A percentile compares a stretch with the other conserved stretches of the same genome.
Evolutionary conservation across 2,888 invertebrate genomes (phyloP).

Genomic region (Torymus tubicola): DNA sequence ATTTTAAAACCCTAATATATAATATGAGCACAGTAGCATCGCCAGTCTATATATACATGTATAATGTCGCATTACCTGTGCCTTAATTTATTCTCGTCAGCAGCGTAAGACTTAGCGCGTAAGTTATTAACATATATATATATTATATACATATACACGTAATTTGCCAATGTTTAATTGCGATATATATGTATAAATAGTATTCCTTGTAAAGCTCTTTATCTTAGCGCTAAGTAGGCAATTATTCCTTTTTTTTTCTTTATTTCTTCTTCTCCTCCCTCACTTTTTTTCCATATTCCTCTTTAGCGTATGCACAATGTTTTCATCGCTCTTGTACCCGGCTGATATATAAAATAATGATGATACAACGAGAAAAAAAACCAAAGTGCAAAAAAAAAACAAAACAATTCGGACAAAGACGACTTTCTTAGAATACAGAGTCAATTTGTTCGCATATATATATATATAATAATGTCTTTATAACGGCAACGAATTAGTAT

Average conservation of each 20-base stretch:
- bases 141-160: slow-evolving; percentile 20
- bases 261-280: slow-evolving; percentile 8
- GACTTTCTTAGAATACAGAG: no score
- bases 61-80: slow-evolving; percentile 46
- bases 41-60: slow-evolving; percentile 24
- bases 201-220: slow-evolving; percentile 43
- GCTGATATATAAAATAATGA: no score
- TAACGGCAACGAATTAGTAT: no score
- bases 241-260: slow-evolving; percentile 26
- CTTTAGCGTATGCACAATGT: slow-evolving; percentile 17
- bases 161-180: slow-evolving; percentile 52
- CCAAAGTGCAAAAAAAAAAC: no score
- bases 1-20: slow-evolving; percentile 44
- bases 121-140: neutral
- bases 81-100: slow-evolving; percentile 59
- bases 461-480: no score
- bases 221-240: slow-evolving; percentile 52
- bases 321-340: slow-evolving; percentile 15
- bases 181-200: slow-evolving; percentile 35
- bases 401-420: no score
- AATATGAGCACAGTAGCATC: neutral
- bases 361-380: no score
- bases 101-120: slow-evolving; percentile 13
- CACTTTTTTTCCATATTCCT: neutral
- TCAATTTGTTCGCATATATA: no score